These are phyloP conservation scores for Thysanoteuthis rhombus DNA, from an alignment of 2,888 invertebrate genomes.

Conservation along the genomic window DNA sequence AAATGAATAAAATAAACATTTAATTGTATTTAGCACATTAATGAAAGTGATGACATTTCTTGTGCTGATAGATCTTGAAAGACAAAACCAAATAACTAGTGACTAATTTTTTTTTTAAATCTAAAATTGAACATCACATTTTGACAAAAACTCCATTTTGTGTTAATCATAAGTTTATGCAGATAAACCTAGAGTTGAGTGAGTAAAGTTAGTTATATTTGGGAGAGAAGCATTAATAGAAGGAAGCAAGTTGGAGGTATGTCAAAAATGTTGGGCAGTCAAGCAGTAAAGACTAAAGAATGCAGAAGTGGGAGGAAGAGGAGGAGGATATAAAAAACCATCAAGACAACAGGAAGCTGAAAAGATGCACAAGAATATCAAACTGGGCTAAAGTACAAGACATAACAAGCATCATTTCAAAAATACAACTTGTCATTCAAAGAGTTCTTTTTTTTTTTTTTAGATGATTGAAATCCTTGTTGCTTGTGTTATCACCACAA, in stretches of 20 bases:
- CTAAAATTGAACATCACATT: background rate
- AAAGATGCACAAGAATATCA: background rate
- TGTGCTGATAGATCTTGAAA: too few species aligned
- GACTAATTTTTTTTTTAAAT: too few species aligned
- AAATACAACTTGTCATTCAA: background rate
- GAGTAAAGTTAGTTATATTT: background rate
- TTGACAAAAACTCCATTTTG: too few species aligned
- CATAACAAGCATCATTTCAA: background rate
- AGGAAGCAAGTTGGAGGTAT: background rate
- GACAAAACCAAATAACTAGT: too few species aligned
- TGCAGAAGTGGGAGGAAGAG: background rate
- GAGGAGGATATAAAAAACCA: background rate
- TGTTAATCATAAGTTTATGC: background rate
- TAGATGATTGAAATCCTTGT: too few species aligned
- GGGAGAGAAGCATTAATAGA: background rate
- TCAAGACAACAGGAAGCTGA: background rate
- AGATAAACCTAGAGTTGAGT: background rate
- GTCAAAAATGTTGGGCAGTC: background rate
- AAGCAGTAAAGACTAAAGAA: background rate
- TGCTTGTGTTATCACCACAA: too few species aligned
- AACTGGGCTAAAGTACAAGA: background rate
- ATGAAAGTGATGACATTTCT: too few species aligned
- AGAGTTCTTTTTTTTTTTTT: too few species aligned
- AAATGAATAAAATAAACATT: too few species aligned
- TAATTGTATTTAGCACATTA: too few species aligned